A percentile compares a stretch with the other conserved stretches of the same genome.
phyloP scores from a whole-genome alignment of 2,888 invertebrate species.

The Entomobrya proxima region DNA sequence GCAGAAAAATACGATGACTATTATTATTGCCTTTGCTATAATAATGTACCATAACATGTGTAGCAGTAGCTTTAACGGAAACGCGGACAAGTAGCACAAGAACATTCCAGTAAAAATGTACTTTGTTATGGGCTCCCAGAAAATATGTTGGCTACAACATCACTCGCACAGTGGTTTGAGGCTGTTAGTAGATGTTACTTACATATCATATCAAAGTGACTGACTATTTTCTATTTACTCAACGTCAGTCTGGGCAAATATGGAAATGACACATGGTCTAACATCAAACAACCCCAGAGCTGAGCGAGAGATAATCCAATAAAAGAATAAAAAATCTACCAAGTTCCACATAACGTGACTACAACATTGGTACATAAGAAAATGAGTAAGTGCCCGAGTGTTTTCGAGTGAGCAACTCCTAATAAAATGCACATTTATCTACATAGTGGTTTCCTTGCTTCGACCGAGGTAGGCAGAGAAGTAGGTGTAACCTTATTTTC shows the following conservation, averaged over 20 bases:
- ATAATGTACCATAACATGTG: no score
- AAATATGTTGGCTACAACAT: background rate
- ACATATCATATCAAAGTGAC: conserved; percentile 12
- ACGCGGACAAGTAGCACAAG: background rate
- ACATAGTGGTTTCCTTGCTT: conserved; percentile 8
- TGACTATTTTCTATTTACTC: conserved; percentile 40
- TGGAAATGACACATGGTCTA: conserved; percentile 59
- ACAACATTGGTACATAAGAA: background rate
- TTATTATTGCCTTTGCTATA: no score
- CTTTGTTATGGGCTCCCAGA: background rate
- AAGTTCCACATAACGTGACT: background rate
- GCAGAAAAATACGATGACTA: no score
- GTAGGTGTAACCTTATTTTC: conserved; percentile 53
- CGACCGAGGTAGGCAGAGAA: background rate
- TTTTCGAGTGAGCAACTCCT: background rate
- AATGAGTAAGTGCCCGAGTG: conserved; percentile 23
- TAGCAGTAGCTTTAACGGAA: background rate
- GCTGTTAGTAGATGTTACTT: no score
- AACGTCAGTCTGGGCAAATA: conserved; percentile 50
- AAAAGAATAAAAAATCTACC: conserved; percentile 35
- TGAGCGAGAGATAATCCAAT: conserved; percentile 47
- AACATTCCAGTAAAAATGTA: background rate
- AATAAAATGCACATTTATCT: conserved; percentile 3
- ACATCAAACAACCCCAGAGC: conserved; percentile 50
- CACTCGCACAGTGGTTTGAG: conserved; percentile 42